phyloP scores from a whole-genome alignment of 2,113 vertebrate species.

The Sardina pilchardus region DNA sequence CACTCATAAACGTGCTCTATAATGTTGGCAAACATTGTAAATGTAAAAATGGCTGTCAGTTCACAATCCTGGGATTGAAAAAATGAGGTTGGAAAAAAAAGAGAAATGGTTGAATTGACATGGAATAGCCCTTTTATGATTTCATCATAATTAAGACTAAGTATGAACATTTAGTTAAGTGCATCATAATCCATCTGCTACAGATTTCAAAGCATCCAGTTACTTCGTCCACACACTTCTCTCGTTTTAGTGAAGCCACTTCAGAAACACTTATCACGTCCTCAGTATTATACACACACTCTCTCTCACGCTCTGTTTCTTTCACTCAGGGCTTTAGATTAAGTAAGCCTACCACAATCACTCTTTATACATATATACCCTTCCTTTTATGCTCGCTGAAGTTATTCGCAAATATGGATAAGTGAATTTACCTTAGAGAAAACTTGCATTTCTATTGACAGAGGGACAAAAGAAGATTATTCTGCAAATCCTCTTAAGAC shows the following conservation, averaged over 20 bases:
- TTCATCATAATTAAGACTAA: not conserved
- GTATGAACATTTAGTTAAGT: slow-evolving; percentile 4
- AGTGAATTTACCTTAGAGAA: not conserved
- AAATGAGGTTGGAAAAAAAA: too few species aligned
- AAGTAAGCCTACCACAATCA: not conserved
- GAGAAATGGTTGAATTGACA: too few species aligned
- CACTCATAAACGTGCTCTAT: too few species aligned
- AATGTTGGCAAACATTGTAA: too few species aligned
- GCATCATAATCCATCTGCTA: not conserved
- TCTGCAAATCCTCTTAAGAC: not conserved
- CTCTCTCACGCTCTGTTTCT: not conserved
- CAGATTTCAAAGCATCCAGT: not conserved
- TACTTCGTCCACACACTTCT: not conserved
- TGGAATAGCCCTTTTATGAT: not conserved
- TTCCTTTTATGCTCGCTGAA: not conserved
- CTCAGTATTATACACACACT: not conserved
- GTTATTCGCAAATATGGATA: not conserved
- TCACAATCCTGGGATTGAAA: too few species aligned
- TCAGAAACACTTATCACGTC: not conserved
- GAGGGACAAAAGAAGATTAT: slow-evolving; percentile 1
- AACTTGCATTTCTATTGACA: slow-evolving; percentile 11
- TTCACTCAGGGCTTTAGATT: not conserved
- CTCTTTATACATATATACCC: not conserved
- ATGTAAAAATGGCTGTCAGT: too few species aligned
- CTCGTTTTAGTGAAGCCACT: not conserved